These are phyloP conservation scores for Drosophila carrolli DNA, from an alignment of 1,140 invertebrate species.

Conservation along the genomic window DNA sequence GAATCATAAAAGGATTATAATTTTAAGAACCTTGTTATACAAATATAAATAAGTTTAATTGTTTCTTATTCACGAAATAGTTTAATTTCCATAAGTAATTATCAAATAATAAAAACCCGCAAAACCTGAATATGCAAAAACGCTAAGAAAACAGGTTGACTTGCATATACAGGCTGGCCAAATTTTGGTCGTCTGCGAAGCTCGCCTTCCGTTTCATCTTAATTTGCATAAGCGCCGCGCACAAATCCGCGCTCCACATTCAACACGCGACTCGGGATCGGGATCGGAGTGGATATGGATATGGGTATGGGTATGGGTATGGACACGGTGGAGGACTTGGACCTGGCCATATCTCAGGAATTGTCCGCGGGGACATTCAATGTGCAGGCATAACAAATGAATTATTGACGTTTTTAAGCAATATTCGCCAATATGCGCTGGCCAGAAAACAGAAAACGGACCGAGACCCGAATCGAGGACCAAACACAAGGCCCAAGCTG, in stretches of 20 bases:
- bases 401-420: slow-evolving; percentile 85
- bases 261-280: slow-evolving; percentile 55
- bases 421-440: slow-evolving; percentile 79
- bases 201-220: slow-evolving; percentile 53
- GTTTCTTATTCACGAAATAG: not conserved
- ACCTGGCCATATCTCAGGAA: slow-evolving; percentile 64
- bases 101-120: not conserved
- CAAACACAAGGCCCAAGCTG: slow-evolving; percentile 29
- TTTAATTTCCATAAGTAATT: not conserved
- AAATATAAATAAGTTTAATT: not conserved
- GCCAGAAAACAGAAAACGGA: slow-evolving; percentile 12
- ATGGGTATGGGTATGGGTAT: slow-evolving; percentile 2
- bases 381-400: slow-evolving; percentile 85
- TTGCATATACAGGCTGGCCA: not conserved
- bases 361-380: slow-evolving; percentile 69
- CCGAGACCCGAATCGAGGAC: slow-evolving; percentile 28
- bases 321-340: slow-evolving; percentile 4
- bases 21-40: no score
- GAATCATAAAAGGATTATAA: no score
- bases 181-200: not conserved
- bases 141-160: slow-evolving; percentile 11
- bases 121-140: slow-evolving; percentile 7
- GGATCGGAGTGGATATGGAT: not conserved
- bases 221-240: slow-evolving; percentile 75
- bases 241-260: slow-evolving; percentile 75